Evolutionary conservation across 1,140 invertebrate species (phyloP), one percentile per base, ranked within the genome.

Genomic region (Drosophila dunni): DNA sequence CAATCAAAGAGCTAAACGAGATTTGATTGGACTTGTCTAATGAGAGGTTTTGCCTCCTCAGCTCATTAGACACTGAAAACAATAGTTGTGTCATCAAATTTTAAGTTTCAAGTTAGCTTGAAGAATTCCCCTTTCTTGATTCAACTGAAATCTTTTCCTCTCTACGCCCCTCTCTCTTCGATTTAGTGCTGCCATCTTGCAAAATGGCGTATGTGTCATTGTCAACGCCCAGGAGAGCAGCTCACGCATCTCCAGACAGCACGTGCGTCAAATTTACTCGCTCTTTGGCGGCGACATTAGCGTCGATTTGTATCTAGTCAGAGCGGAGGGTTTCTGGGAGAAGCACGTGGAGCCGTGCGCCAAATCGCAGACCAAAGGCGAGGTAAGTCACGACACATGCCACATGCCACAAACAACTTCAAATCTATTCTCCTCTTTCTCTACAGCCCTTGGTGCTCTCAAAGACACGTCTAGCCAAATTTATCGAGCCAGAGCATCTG

Each of bases 301-400:
- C 13, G 93, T 93, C 62, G 93, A 93, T 34, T 92, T 95, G 50
- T 93, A 96, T 79, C 94, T 95, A 53, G 91, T 96, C 42, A 93
- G 95, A 68, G 94, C 95, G 3, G 95, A 96, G 78, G 95, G 94
- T 8, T 96, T 96, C 92, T 96, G 95, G 95, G 95, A 96, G 86
- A 96, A 95, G 77, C 94, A 95, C n/a, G 95, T 96, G 34, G 95
- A 96, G 75, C 95, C 95, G 72, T 96, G 95, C 88, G 94, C 95
- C 20, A 94, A 94, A 63, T 93, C 94, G 2, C 94, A 95, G 57
- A 94, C 94, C 54, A 94, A 95, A 65, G 94, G 94, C 67, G 94
- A 96, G 93, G 95, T 96, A 90, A 89, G 58, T 3, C 3, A 29
- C 34, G 50, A 20, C 17, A 20, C 40, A 42, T 42, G 40, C 11